phyloP scores from a whole-genome alignment of 2,888 invertebrate species.

The Andrena marginata region DNA sequence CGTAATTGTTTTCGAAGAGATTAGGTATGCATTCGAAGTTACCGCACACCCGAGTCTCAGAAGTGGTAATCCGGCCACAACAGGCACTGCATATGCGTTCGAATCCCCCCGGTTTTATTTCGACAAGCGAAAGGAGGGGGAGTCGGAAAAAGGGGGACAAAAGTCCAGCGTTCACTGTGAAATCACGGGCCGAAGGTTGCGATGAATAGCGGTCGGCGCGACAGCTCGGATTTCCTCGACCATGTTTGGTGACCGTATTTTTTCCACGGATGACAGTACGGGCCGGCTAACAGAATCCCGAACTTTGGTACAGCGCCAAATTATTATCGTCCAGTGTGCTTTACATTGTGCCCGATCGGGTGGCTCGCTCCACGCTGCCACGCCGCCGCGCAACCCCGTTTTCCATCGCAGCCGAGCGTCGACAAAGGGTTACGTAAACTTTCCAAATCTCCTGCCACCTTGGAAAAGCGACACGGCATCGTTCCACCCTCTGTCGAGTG shows the following conservation, averaged over 20 bases:
- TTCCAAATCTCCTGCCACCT: conserved; percentile 46
- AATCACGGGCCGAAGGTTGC: conserved; percentile 49
- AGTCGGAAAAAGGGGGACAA: conserved; percentile 20
- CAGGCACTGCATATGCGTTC: neutral
- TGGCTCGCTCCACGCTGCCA: conserved; percentile 31
- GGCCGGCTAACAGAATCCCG: conserved; percentile 75
- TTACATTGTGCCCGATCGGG: conserved; percentile 72
- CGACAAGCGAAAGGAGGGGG: conserved; percentile 11
- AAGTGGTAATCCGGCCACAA: neutral
- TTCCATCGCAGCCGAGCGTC: conserved; percentile 34
- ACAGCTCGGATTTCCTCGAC: conserved; percentile 60
- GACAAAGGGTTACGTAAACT: conserved; percentile 68
- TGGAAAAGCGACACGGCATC: conserved; percentile 14
- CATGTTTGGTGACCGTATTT: conserved; percentile 78
- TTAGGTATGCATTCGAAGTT: no score
- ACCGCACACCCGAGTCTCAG: no score
- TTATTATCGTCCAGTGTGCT: conserved; percentile 75
- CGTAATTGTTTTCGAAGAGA: no score
- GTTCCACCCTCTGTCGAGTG: neutral
- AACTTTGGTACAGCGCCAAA: conserved; percentile 79
- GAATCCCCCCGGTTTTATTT: neutral
- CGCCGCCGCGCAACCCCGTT: conserved; percentile 63
- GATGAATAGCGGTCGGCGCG: conserved; percentile 61
- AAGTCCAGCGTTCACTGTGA: conserved; percentile 38
- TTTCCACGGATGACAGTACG: conserved; percentile 72